These are phyloP conservation scores for Gonocerus acuteangulatus DNA, from an alignment of 2,888 invertebrate genomes.

Conservation along the genomic window DNA sequence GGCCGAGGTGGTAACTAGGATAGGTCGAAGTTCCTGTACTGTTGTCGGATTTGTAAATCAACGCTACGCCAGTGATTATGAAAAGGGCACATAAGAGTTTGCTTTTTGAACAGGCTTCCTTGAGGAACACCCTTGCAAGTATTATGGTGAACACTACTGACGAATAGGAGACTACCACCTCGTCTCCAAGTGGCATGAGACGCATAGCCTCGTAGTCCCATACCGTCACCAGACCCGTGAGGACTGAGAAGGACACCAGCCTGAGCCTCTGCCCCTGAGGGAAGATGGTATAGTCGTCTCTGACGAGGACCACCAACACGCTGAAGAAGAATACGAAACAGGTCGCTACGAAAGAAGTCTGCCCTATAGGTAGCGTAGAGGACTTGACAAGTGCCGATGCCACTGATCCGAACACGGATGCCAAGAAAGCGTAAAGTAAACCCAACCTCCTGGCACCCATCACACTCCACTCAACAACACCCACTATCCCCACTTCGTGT, in stretches of 20 bases:
- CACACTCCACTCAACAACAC: not conserved
- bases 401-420: slow-evolving; percentile 18
- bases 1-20: slow-evolving; percentile 4
- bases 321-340: not conserved
- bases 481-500: not conserved
- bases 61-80: slow-evolving; percentile 4
- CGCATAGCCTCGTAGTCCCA: slow-evolving; percentile 18
- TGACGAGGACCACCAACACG: not conserved
- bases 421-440: slow-evolving; percentile 12
- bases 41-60: not conserved
- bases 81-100: slow-evolving; percentile 5
- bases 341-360: slow-evolving; percentile 14
- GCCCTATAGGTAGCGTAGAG: slow-evolving; percentile 3
- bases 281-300: not conserved
- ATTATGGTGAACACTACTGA: slow-evolving; percentile 27
- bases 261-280: not conserved
- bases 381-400: slow-evolving; percentile 7
- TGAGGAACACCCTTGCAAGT: slow-evolving; percentile 23
- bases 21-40: not conserved
- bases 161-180: slow-evolving; percentile 19
- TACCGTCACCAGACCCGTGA: not conserved
- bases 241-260: not conserved
- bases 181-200: slow-evolving; percentile 26
- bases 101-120: slow-evolving; percentile 2
- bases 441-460: slow-evolving; percentile 7